A percentile compares a stretch with the other conserved stretches of the same genome.
Conservation (phyloP, 2,797 vertebrate species). For the Novumbra hubbsi region DNA sequence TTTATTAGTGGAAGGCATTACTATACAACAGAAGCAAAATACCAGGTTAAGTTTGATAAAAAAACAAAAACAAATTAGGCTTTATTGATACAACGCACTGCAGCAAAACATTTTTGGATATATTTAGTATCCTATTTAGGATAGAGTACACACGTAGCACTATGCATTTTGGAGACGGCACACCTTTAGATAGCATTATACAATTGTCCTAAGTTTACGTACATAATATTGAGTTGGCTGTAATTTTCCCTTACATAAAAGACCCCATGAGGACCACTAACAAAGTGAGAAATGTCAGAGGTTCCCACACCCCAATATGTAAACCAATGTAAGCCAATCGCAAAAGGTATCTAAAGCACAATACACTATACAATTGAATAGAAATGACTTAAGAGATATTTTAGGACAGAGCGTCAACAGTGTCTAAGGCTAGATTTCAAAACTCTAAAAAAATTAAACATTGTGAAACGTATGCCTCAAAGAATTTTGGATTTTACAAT, state of each 20-base stretch:
- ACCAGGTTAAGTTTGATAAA: constrained; percentile 76
- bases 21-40: constrained; percentile 78
- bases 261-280: constrained; percentile 52
- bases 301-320: constrained; percentile 42
- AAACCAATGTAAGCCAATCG: constrained; percentile 47
- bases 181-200: constrained; percentile 69
- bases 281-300: constrained; percentile 40
- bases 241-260: constrained; percentile 44
- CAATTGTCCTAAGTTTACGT: constrained; percentile 68
- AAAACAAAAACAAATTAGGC: constrained; percentile 69
- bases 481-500: constrained; percentile 24
- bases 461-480: constrained; percentile 22
- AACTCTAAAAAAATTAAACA: constrained; percentile 32
- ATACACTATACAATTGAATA: constrained; percentile 36
- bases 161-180: constrained; percentile 72
- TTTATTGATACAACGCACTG: constrained; percentile 81
- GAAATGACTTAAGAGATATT: constrained; percentile 32
- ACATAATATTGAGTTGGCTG: constrained; percentile 73
- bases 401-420: constrained; percentile 22
- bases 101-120: constrained; percentile 77
- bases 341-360: constrained; percentile 49
- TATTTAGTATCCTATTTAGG: constrained; percentile 81
- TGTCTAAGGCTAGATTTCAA: constrained; percentile 43
- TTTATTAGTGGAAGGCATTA: constrained; percentile 67
- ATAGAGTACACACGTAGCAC: constrained; percentile 73